These are phyloP conservation scores for Bungarus multicinctus DNA, from an alignment of 2,113 vertebrate species.

Conservation along the genomic window DNA sequence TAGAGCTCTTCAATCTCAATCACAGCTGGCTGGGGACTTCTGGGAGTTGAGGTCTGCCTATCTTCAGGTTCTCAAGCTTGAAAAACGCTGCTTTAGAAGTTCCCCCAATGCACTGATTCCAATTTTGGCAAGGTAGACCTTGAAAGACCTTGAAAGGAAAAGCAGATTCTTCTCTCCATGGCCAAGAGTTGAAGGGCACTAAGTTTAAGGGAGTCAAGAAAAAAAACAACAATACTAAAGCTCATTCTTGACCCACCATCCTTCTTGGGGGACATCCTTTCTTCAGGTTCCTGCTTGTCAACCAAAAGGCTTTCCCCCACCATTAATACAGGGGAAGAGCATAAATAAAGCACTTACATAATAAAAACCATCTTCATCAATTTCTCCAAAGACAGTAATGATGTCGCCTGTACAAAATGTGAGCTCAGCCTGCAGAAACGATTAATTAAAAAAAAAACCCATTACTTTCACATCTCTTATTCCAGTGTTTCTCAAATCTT, in stretches of 20 bases:
- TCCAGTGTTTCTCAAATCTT: not conserved
- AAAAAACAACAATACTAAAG: not conserved
- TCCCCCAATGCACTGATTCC: not conserved
- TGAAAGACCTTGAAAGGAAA: not conserved
- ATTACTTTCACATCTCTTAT: not conserved
- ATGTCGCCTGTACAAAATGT: constrained; percentile 97
- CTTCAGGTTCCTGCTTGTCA: not conserved
- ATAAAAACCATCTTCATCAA: constrained; percentile 98
- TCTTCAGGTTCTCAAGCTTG: not conserved
- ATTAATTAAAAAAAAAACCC: not conserved
- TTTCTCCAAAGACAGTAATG: constrained; percentile 91
- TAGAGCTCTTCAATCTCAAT: no score
- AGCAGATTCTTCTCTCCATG: not conserved
- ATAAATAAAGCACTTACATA: constrained; percentile 80
- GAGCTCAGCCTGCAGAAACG: constrained; percentile 81
- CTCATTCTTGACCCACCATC: not conserved
- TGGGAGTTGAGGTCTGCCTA: not conserved
- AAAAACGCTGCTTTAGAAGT: not conserved
- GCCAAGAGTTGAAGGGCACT: not conserved
- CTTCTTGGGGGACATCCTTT: not conserved
- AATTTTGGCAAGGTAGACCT: not conserved
- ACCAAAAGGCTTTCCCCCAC: not conserved
- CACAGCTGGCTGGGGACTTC: not conserved
- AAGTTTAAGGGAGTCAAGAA: not conserved
- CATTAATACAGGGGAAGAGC: no score